Percentiles rank a stretch among this genome's conserved stretches.
These are phyloP conservation scores for Andrena trimmerana DNA, from an alignment of 2,888 invertebrate genomes.

Conservation along the genomic window DNA sequence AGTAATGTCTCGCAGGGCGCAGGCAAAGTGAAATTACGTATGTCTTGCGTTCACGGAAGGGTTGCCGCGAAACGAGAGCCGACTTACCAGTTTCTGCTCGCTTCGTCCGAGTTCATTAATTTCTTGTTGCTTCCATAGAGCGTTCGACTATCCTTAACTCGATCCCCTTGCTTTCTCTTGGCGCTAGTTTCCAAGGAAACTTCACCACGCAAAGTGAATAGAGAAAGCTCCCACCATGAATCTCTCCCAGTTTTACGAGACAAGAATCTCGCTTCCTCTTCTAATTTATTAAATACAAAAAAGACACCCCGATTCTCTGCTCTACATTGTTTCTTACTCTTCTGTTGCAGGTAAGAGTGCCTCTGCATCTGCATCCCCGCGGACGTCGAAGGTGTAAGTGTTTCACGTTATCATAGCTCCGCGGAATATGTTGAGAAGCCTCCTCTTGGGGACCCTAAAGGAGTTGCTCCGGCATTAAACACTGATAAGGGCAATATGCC, in stretches of 20 bases:
- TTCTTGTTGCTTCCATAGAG: background rate
- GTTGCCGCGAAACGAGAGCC: constrained; percentile 19
- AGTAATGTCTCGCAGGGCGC: constrained; percentile 50
- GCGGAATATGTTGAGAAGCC: constrained; percentile 2
- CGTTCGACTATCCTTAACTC: background rate
- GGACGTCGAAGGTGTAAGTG: background rate
- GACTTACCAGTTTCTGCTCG: background rate
- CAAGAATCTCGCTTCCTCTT: too few relatives aligned
- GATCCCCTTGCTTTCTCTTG: background rate
- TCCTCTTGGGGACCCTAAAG: background rate
- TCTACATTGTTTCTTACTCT: background rate
- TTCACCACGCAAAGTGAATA: too few relatives aligned
- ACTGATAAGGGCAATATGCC: constrained; percentile 25
- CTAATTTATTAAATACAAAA: too few relatives aligned
- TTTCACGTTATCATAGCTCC: background rate
- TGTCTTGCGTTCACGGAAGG: constrained; percentile 26
- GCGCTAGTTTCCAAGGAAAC: background rate
- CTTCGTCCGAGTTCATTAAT: too few relatives aligned
- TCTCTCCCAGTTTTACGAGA: too few relatives aligned
- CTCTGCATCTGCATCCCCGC: background rate
- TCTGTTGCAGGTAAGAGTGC: constrained; percentile 1
- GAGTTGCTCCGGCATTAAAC: constrained; percentile 20
- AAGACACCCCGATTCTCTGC: background rate
- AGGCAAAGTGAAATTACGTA: constrained; percentile 55
- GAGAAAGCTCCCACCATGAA: too few relatives aligned